phyloP scores from a whole-genome alignment of 2,797 vertebrate species.

The Cryptoblepharus egeriae region DNA sequence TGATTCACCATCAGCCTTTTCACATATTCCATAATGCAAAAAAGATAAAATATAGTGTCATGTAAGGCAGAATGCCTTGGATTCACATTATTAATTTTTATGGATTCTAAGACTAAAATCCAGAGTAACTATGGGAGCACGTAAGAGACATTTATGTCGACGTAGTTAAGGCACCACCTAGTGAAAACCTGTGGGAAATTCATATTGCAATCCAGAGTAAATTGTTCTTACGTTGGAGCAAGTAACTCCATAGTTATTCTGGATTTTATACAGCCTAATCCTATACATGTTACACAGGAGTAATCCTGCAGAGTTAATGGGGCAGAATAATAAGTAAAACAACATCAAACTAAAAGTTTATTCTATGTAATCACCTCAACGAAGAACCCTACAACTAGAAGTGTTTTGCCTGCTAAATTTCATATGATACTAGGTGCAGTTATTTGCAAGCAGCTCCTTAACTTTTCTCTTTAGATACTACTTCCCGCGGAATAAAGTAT shows the following conservation, averaged over 20 bases:
- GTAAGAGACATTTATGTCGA: no score
- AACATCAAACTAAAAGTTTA: not conserved
- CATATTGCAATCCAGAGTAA: no score
- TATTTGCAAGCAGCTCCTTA: constrained; percentile 62
- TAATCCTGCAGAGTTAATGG: not conserved
- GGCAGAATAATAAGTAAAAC: not conserved
- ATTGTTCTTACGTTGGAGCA: no score
- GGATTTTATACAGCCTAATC: no score
- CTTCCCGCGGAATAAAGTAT: constrained; percentile 76
- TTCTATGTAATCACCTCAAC: not conserved
- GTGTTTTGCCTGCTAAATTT: constrained; percentile 25
- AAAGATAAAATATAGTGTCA: no score
- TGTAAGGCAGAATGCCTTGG: not conserved
- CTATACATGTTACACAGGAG: not conserved
- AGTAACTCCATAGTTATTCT: no score
- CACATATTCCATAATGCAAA: not conserved
- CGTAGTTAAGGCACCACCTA: no score
- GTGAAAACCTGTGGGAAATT: no score
- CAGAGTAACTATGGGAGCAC: no score
- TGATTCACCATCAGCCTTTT: not conserved
- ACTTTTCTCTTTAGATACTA: constrained; percentile 84
- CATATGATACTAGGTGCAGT: constrained; percentile 10
- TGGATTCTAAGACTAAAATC: not conserved
- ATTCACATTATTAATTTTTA: not conserved
- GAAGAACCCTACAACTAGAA: not conserved